A percentile compares a stretch with the other conserved stretches of the same genome.
Conservation (phyloP, 2,888 invertebrate species). For the Anaspis maculata region DNA sequence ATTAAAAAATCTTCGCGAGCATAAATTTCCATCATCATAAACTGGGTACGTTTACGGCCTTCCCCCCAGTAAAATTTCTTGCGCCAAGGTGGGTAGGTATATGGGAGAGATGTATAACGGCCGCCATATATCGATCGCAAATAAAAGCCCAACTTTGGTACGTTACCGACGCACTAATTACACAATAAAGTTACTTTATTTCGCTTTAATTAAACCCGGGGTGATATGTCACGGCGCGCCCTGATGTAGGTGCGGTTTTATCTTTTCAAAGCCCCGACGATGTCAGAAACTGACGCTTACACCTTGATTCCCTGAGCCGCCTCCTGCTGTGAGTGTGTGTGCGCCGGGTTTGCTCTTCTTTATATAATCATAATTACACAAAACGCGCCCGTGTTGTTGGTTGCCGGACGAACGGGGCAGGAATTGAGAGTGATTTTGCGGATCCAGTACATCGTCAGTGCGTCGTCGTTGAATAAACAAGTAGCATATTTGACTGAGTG, state of each 20-base stretch:
- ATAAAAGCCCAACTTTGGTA: constrained; percentile 16
- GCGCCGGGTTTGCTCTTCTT: too few species aligned
- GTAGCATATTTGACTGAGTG: too few species aligned
- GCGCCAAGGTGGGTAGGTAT: constrained; percentile 9
- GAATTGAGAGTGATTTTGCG: too few species aligned
- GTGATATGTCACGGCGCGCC: constrained; percentile 21
- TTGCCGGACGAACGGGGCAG: too few species aligned
- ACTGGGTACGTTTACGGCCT: constrained; percentile 14
- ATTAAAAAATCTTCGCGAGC: constrained; percentile 16
- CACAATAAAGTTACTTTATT: constrained; percentile 23
- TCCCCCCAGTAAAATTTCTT: constrained; percentile 15
- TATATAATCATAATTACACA: too few species aligned
- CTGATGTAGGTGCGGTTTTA: constrained; percentile 19
- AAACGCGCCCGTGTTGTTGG: too few species aligned
- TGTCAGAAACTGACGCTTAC: too few species aligned
- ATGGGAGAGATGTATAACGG: constrained; percentile 6
- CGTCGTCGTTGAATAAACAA: too few species aligned
- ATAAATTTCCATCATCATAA: constrained; percentile 20
- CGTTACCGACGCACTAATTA: constrained; percentile 19
- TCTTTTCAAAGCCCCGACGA: too few species aligned
- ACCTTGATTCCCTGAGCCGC: constrained; percentile 14
- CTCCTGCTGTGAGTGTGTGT: too few species aligned
- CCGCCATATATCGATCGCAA: constrained; percentile 18
- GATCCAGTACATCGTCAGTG: too few species aligned
- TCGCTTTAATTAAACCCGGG: constrained; percentile 21